A percentile compares a stretch with the other conserved stretches of the same genome.
Evolutionary conservation across 1,140 invertebrate genomes (phyloP).

Genomic region (Eriosoma lanigerum): DNA sequence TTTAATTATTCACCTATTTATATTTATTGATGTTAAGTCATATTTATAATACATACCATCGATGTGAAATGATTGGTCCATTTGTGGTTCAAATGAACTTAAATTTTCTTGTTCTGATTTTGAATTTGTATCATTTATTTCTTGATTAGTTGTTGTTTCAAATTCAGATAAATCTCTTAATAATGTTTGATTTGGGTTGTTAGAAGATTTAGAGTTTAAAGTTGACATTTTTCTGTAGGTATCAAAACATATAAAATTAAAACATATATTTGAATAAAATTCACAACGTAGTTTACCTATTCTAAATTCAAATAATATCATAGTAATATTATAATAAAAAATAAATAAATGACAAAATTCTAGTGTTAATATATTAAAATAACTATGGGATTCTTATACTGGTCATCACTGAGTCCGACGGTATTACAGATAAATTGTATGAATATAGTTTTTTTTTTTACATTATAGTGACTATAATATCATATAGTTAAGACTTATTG

Average conservation of each 20-base stretch:
- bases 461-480: too few relatives aligned
- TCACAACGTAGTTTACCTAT: too few relatives aligned
- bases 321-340: too few relatives aligned
- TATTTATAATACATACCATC: conserved; percentile 41
- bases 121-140: conserved; percentile 3
- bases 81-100: conserved; percentile 34
- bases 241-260: neutral
- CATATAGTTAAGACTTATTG: too few relatives aligned
- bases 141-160: neutral
- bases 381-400: too few relatives aligned
- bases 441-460: too few relatives aligned
- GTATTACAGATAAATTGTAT: too few relatives aligned
- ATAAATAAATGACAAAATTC: too few relatives aligned
- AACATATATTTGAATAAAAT: too few relatives aligned
- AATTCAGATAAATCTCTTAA: neutral
- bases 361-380: too few relatives aligned
- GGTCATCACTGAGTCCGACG: too few relatives aligned
- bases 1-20: neutral
- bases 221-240: conserved; percentile 29
- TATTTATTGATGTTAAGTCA: conserved; percentile 3
- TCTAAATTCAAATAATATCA: too few relatives aligned
- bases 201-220: neutral
- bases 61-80: neutral
- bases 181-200: conserved; percentile 2
- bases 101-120: conserved; percentile 24